Evolutionary conservation across 2,113 vertebrate genomes (phyloP).

Genomic region (Crocuta crocuta): DNA sequence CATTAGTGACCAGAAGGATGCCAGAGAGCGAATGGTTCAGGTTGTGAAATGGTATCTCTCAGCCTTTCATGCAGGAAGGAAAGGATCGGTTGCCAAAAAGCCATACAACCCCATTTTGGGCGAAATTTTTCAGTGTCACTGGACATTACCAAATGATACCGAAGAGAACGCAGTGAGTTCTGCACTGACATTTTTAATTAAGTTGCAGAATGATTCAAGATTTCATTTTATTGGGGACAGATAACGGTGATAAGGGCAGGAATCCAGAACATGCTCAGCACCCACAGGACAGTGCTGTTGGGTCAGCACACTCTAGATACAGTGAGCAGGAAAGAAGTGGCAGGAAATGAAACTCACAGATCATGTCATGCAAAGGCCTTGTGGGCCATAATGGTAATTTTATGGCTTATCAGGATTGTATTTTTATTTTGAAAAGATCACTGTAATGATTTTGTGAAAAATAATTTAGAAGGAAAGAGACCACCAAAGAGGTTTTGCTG

Average conservation of each 20-base stretch:
- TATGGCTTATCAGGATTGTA: not conserved
- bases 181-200: not conserved
- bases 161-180: constrained; percentile 91
- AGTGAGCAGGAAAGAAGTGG: not conserved
- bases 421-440: constrained; percentile 22
- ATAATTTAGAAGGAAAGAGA: not conserved
- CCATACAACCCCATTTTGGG: constrained; percentile 99
- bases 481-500: not conserved
- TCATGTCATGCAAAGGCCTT: not conserved
- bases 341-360: not conserved
- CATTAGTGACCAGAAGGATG: constrained; percentile 96
- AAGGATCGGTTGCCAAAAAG: constrained; percentile 99
- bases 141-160: constrained; percentile 92
- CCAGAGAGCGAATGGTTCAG: constrained; percentile 96
- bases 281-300: not conserved
- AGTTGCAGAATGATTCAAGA: not conserved
- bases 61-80: constrained; percentile 98
- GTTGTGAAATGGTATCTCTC: constrained; percentile 99
- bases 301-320: not conserved
- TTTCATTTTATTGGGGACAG: not conserved
- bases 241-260: not conserved
- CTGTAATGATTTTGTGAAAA: constrained; percentile 26
- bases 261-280: not conserved
- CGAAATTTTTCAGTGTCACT: constrained; percentile 98
- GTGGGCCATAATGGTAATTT: not conserved